Evolutionary conservation across 2,113 vertebrate species (phyloP), one percentile per base, ranked within the genome.

Genomic region (Triplophysa dalaica): DNA sequence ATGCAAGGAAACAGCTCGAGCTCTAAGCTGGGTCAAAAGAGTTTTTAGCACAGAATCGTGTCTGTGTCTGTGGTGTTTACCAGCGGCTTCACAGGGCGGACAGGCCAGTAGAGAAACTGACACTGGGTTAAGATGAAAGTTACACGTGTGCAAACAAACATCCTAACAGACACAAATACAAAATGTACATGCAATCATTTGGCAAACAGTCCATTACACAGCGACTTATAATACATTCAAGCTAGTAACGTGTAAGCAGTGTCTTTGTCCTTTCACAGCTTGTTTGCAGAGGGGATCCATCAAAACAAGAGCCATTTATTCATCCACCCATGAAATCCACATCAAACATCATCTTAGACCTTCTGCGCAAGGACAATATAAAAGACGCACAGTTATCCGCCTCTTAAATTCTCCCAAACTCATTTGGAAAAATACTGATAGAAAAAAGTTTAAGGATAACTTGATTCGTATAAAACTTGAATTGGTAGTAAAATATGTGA

Each of bases 101-200:
- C 13, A 41, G 78, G 82, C 73, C 74, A 74, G 69, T 13, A 54
- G 80, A 52, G 45, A 77, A 85, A 78, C 74, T 82, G 78, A 77
- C 75, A 77, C 54, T 52, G 52, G 83, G 77, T 64, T 75, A 26
- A 84, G 87, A 84, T 89, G 74, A 88, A 89, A 88, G 86, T 48
- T 5, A 69, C 75, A 68, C 65, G 78, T 69, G 72, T 72, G 22
- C 75, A 79, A 73, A 61, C 41, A 77, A 21, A 80, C 45, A 63
- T 66, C 22, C 61, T 21, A 38, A 63, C 67, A 81, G 52, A 75
- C 24, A 72, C 48, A 78, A 68, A 50, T 70, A 82, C 68, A 82
- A 77, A 85, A 29, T 43, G 24, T 19, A 38, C 11, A 50, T 26
- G 69, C 7, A 70, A 29, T 38, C 45, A 38, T n/a, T 69, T 12